phyloP scores from a whole-genome alignment of 2,113 vertebrate genomes.

The Oreochromis aureus region DNA sequence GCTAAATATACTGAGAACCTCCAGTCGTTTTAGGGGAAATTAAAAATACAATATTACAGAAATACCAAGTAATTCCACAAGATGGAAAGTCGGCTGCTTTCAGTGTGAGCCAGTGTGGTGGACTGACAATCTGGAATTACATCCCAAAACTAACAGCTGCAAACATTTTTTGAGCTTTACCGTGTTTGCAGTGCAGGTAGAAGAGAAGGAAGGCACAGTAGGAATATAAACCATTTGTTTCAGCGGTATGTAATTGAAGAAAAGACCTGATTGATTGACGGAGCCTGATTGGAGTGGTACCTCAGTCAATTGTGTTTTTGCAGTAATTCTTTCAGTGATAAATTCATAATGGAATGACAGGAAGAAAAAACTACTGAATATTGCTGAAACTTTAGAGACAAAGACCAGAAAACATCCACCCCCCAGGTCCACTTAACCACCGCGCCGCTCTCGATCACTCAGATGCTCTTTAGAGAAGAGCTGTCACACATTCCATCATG shows the following conservation, averaged over 20 bases:
- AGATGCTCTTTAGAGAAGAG: constrained; percentile 42
- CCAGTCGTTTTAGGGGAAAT: neutral
- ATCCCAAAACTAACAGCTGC: neutral
- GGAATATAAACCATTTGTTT: neutral
- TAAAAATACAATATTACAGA: neutral
- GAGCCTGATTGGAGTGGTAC: neutral
- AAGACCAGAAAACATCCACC: constrained; percentile 14
- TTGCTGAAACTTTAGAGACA: constrained; percentile 30
- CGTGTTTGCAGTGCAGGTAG: neutral
- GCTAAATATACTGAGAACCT: neutral
- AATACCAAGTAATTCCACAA: neutral
- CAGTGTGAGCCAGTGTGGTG: neutral
- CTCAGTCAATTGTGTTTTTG: neutral
- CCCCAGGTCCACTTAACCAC: constrained; percentile 43
- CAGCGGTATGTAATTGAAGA: neutral
- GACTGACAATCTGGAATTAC: neutral
- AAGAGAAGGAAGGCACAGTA: neutral
- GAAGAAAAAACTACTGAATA: constrained; percentile 1
- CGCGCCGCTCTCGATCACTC: constrained; percentile 42
- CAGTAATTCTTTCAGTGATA: neutral
- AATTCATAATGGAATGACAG: neutral
- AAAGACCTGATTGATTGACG: neutral
- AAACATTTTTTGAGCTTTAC: neutral
- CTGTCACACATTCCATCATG: constrained; percentile 57
- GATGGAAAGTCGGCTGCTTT: neutral